Percentiles rank a stretch among this genome's conserved stretches.
These are phyloP conservation scores for Trachemys scripta DNA, from an alignment of 2,113 vertebrate species.

Conservation along the genomic window DNA sequence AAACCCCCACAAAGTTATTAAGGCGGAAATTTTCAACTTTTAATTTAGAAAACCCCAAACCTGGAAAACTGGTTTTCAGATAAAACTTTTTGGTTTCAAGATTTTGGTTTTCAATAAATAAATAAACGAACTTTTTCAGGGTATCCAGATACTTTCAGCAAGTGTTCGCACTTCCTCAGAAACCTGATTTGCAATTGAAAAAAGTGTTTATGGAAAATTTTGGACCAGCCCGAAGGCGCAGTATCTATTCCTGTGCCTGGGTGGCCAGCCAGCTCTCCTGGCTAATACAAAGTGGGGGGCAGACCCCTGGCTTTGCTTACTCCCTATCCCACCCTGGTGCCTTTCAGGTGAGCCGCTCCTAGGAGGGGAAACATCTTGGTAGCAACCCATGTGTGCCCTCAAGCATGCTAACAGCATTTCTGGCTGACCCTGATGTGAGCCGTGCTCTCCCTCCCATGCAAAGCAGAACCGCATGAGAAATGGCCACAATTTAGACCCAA, in stretches of 20 bases:
- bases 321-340: neutral
- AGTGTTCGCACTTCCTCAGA: neutral
- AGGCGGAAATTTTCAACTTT: neutral
- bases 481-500: conserved; percentile 45
- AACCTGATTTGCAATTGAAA: neutral
- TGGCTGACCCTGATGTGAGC: conserved; percentile 55
- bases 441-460: conserved; percentile 34
- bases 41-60: neutral
- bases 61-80: neutral
- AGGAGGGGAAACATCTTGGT: neutral
- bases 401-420: neutral
- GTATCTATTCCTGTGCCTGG: neutral
- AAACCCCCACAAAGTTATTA: neutral
- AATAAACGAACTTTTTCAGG: neutral
- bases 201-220: conserved; percentile 50
- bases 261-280: conserved; percentile 17
- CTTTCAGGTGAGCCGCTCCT: neutral
- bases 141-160: conserved; percentile 32
- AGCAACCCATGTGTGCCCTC: neutral
- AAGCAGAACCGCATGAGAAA: conserved; percentile 18
- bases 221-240: neutral
- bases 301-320: neutral
- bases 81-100: neutral
- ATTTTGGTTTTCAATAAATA: conserved; percentile 15
- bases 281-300: neutral